Evolutionary conservation across 2,113 vertebrate genomes (phyloP).

Genomic region (Azemiops feae): DNA sequence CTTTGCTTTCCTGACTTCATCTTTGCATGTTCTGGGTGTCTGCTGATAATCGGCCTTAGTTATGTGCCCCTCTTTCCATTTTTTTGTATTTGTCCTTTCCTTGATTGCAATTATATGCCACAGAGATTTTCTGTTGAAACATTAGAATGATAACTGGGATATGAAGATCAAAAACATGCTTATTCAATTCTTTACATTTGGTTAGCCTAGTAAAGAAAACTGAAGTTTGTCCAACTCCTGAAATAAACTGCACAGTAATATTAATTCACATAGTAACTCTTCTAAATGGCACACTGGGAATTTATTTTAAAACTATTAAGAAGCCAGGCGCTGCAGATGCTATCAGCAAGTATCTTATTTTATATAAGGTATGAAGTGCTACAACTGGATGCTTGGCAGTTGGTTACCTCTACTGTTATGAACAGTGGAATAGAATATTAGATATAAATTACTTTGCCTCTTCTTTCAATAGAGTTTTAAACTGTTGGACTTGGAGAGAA

Average conservation of each 20-base stretch:
- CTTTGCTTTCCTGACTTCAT: no score
- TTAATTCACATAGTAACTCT: slow-evolving; percentile 16
- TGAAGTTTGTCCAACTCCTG: background rate
- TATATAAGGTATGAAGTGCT: background rate
- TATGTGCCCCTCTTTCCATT: no score
- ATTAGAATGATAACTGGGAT: no score
- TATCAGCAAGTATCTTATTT: background rate
- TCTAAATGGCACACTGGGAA: background rate
- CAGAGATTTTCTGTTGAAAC: no score
- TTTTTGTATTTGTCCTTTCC: no score
- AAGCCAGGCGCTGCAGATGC: background rate
- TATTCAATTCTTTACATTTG: slow-evolving; percentile 2
- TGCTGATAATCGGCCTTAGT: no score
- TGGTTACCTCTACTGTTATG: background rate
- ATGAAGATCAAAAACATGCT: no score
- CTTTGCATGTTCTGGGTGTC: no score
- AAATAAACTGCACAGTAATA: background rate
- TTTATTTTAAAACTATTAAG: slow-evolving; percentile 10
- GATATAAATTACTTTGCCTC: background rate
- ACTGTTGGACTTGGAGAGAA: no score
- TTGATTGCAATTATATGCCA: no score
- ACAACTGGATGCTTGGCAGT: background rate
- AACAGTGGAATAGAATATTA: background rate
- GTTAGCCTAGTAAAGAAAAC: background rate
- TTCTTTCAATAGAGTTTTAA: background rate